A percentile compares a stretch with the other conserved stretches of the same genome.
These are phyloP conservation scores for Meteorus cinctellus DNA, from an alignment of 2,888 invertebrate genomes.

Conservation along the genomic window DNA sequence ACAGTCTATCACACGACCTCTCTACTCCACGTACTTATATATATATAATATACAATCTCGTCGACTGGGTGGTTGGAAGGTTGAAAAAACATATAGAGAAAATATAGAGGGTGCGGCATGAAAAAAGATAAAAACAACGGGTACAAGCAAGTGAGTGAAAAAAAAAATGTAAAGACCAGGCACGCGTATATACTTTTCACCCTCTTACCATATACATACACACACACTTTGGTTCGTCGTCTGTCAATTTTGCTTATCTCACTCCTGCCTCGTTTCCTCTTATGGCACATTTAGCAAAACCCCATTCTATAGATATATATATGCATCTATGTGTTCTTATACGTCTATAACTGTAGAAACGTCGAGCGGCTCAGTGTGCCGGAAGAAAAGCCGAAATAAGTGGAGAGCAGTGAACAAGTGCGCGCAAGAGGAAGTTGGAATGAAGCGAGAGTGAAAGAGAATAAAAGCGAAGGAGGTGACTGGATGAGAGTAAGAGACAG, in stretches of 20 bases:
- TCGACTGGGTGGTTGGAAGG: not conserved
- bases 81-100: slow-evolving; percentile 4
- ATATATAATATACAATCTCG: not conserved
- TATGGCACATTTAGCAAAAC: slow-evolving; percentile 18
- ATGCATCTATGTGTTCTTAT: slow-evolving; percentile 7
- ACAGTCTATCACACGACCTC: slow-evolving; percentile 43
- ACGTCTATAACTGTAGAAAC: slow-evolving; percentile 20
- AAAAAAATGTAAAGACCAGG: slow-evolving; percentile 3
- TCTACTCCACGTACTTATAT: slow-evolving; percentile 31
- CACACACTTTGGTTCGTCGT: slow-evolving; percentile 50
- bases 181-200: slow-evolving; percentile 39
- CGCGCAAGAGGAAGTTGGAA: slow-evolving; percentile 10
- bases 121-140: not conserved
- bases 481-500: not conserved
- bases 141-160: not conserved
- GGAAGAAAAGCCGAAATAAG: slow-evolving; percentile 42
- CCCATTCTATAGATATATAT: slow-evolving; percentile 29
- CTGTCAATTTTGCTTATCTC: slow-evolving; percentile 54
- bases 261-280: slow-evolving; percentile 31
- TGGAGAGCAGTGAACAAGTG: slow-evolving; percentile 34
- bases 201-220: slow-evolving; percentile 43
- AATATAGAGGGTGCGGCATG: not conserved
- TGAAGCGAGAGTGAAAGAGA: not conserved
- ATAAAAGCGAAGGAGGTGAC: not conserved
- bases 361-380: slow-evolving; percentile 33